Percentiles rank a stretch among this genome's conserved stretches.
phyloP scores from a whole-genome alignment of 2,888 invertebrate species.

The Emmelina monodactyla region DNA sequence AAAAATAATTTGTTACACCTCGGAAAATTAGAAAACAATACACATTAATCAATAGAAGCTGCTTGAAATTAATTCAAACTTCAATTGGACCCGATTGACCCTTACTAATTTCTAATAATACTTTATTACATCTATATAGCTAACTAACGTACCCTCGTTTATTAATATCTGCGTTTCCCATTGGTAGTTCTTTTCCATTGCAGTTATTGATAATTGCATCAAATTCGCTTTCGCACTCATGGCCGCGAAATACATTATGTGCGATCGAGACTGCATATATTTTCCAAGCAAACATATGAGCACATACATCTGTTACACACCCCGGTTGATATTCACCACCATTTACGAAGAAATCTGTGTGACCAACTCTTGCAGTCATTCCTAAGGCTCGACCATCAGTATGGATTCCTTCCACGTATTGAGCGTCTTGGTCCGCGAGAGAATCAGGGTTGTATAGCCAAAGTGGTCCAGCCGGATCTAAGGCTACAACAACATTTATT shows the following conservation, averaged over 20 bases:
- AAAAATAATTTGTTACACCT: too few species aligned
- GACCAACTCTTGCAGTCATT: slow-evolving; percentile 35
- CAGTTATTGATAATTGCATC: slow-evolving; percentile 26
- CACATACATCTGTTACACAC: slow-evolving; percentile 27
- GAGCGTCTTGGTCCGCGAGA: slow-evolving; percentile 28
- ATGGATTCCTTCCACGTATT: slow-evolving; percentile 35
- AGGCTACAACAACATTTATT: slow-evolving; percentile 22
- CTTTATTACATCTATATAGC: too few species aligned
- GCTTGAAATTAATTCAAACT: too few species aligned
- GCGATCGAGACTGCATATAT: slow-evolving; percentile 27
- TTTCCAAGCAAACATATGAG: slow-evolving; percentile 33
- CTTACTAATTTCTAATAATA: too few species aligned
- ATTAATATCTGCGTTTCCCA: slow-evolving; percentile 30
- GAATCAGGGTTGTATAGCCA: slow-evolving; percentile 25
- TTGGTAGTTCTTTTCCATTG: slow-evolving; percentile 20
- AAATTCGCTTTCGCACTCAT: slow-evolving; percentile 19
- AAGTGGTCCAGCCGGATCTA: slow-evolving; percentile 34
- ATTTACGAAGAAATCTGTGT: slow-evolving; percentile 68
- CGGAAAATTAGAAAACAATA: too few species aligned
- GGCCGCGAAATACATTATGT: slow-evolving; percentile 27
- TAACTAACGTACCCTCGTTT: slow-evolving; percentile 33
- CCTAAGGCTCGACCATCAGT: slow-evolving; percentile 36
- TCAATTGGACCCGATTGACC: too few species aligned
- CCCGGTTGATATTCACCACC: slow-evolving; percentile 42
- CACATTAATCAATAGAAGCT: too few species aligned